Percentiles rank a stretch among this genome's conserved stretches.
Evolutionary conservation across 1,140 invertebrate species (phyloP).

Genomic region (Hestina assimilis): DNA sequence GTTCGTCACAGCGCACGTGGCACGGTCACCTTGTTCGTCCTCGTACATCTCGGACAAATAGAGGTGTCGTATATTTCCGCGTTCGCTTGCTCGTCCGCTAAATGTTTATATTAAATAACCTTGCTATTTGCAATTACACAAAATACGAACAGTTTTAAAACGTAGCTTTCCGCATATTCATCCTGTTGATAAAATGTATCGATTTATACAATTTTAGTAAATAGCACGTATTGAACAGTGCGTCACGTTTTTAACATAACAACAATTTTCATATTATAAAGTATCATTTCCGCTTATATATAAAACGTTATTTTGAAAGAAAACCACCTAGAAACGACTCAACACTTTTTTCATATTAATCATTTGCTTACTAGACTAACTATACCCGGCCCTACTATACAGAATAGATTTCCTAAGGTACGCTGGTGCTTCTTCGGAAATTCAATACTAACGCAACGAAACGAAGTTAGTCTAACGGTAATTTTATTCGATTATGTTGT

Average conservation of each 20-base stretch:
- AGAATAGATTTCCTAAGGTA: too few relatives aligned
- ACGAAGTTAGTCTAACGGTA: too few relatives aligned
- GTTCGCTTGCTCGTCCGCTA: slow-evolving; percentile 30
- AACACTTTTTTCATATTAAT: too few relatives aligned
- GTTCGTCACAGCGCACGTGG: slow-evolving; percentile 26
- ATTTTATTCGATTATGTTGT: too few relatives aligned
- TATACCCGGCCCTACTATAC: too few relatives aligned
- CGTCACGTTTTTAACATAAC: not conserved
- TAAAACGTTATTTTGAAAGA: too few relatives aligned
- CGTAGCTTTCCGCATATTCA: not conserved
- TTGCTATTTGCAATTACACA: slow-evolving; percentile 23
- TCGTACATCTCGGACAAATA: slow-evolving; percentile 66
- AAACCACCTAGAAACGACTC: too few relatives aligned
- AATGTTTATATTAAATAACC: slow-evolving; percentile 30
- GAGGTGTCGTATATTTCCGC: slow-evolving; percentile 65
- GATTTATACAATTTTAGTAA: not conserved
- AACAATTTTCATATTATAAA: too few relatives aligned
- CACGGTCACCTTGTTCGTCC: slow-evolving; percentile 69
- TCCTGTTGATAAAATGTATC: not conserved
- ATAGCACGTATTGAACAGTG: not conserved
- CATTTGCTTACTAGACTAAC: too few relatives aligned
- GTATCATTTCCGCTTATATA: too few relatives aligned
- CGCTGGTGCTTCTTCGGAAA: too few relatives aligned
- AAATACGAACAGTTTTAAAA: slow-evolving; percentile 9
- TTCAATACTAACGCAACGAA: too few relatives aligned